phyloP scores from a whole-genome alignment of 1,140 invertebrate species.

The Cyclina sinensis region DNA sequence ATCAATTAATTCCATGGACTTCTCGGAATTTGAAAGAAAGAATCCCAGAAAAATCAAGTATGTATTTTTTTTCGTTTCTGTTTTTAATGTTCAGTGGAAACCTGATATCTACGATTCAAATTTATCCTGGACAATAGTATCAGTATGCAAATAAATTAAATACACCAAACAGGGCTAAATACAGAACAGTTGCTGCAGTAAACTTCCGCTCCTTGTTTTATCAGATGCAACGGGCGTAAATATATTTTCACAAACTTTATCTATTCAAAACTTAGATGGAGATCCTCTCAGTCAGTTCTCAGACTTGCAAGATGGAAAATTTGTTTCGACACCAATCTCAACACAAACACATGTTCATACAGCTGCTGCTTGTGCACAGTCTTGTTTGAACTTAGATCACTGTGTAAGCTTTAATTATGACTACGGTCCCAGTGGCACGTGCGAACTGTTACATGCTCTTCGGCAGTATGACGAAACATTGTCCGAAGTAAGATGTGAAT shows the following conservation, averaged over 20 bases:
- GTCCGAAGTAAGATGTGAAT: slow-evolving; percentile 69
- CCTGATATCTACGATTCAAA: too few relatives aligned
- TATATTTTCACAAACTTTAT: too few relatives aligned
- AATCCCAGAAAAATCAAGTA: background rate
- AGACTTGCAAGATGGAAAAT: slow-evolving; percentile 60
- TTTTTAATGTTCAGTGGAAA: too few relatives aligned
- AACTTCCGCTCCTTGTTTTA: too few relatives aligned
- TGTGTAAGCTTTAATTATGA: slow-evolving; percentile 80
- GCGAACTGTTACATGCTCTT: slow-evolving; percentile 71
- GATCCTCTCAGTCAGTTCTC: slow-evolving; percentile 73
- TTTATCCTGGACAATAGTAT: too few relatives aligned
- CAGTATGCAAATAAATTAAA: too few relatives aligned
- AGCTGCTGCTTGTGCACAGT: slow-evolving; percentile 68
- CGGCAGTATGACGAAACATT: slow-evolving; percentile 69
- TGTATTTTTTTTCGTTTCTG: background rate
- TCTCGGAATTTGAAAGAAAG: slow-evolving; percentile 22
- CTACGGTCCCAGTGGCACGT: slow-evolving; percentile 63
- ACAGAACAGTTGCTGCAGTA: too few relatives aligned
- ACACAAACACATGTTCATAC: slow-evolving; percentile 13
- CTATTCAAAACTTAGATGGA: slow-evolving; percentile 46
- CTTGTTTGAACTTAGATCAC: slow-evolving; percentile 71
- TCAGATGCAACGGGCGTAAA: too few relatives aligned
- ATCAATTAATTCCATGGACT: slow-evolving; percentile 53
- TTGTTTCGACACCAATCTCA: slow-evolving; percentile 63
- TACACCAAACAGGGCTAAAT: too few relatives aligned